Percentiles rank a stretch among this genome's conserved stretches.
Evolutionary conservation across 2,888 invertebrate species (phyloP).

Genomic region (Atrina japonica): DNA sequence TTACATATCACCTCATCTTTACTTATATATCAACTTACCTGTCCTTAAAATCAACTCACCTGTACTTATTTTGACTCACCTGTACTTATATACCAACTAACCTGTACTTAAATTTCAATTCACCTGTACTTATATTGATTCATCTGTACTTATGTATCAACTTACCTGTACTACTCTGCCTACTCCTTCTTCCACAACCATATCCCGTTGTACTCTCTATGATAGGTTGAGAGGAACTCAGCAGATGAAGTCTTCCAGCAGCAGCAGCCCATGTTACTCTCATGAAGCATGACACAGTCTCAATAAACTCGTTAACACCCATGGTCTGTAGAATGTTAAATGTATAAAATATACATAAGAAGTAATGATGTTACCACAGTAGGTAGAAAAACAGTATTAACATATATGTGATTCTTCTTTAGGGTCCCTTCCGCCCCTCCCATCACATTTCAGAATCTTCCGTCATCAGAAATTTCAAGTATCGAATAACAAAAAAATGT

Average conservation of each 20-base stretch:
- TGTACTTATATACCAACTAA: no score
- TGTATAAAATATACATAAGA: no score
- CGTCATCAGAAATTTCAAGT: no score
- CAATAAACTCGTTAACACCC: slow-evolving; percentile 79
- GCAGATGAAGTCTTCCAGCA: slow-evolving; percentile 81
- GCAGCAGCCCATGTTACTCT: slow-evolving; percentile 82
- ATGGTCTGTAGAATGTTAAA: slow-evolving; percentile 74
- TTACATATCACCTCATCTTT: no score
- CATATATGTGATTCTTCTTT: not conserved
- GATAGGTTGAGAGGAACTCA: slow-evolving; percentile 78
- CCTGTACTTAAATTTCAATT: not conserved
- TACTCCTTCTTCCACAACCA: slow-evolving; percentile 74
- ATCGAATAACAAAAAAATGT: no score
- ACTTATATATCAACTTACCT: no score
- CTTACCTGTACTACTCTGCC: slow-evolving; percentile 81
- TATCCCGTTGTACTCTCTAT: slow-evolving; percentile 75
- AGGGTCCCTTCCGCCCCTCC: not conserved
- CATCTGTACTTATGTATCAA: no score
- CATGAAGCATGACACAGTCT: slow-evolving; percentile 80
- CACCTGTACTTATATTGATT: slow-evolving; percentile 80
- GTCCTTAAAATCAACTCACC: no score
- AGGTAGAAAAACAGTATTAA: no score
- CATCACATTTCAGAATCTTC: no score
- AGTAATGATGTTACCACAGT: no score
- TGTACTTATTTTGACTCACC: no score